Base-by-base conservation (phyloP, 2,888 invertebrate species). In the Calliopum simillimum region DNA sequence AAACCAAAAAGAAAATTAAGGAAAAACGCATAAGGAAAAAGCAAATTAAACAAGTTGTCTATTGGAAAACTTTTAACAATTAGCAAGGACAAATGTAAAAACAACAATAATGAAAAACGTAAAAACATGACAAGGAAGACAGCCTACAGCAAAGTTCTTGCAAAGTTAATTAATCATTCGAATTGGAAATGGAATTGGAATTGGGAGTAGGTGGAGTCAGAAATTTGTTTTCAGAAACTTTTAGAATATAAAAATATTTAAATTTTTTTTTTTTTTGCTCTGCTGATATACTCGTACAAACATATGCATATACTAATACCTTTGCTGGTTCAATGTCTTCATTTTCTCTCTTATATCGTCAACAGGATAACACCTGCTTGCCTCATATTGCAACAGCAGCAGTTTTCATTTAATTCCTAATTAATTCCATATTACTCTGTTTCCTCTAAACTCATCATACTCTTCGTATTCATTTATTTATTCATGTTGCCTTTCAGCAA, bases 61-160 rank as follows among this genome's bases (percentile, higher is more conserved):
- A 33, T 33, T 33, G 33, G 8, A 33, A 33, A 33, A 33, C 33
- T 33, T 33, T 33, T 33, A 33, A 4, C 33, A 33, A 33, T 33
- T 33, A 33, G 33, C 33, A 33, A 33, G 33, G 33, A 33, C 33
- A 33, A 33, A 8, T 33, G 33, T 1, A 33, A 33, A 33, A 33
- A 33, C 33, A 33, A 33, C 33, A 33, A 33, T 8, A 33, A 33
- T 33, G 33, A 33, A 16, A 61, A 61, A 61, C 13, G 19, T 21
- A 21, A 46, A 73, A 74, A 74, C 73, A 74, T 69, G 70, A 72
- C 71, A 74, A 68, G 63, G 69, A 67, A 70, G 74, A 74, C 74
- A 73, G 71, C 74, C 74, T 73, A 73, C 71, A 74, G 74, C 71
- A 67, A 69, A 73, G n/a, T 58, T 6, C 58, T 33, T 58, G 25